Evolutionary conservation across 92 coral and sea anemone genomes (phyloP).

Genomic region (Umimayanthus kanabou): DNA sequence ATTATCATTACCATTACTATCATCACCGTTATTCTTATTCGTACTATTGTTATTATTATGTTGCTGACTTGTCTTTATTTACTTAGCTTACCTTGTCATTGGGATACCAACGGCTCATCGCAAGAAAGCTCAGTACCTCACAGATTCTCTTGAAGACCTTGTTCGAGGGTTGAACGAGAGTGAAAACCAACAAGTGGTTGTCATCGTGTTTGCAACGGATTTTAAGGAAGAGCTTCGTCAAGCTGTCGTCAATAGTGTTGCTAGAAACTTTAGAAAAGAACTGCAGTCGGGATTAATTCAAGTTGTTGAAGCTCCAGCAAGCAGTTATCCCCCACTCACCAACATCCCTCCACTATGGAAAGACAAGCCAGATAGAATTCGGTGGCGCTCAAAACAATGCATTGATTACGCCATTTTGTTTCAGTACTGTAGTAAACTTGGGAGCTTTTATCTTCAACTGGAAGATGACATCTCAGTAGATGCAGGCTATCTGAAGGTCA

Average conservation of each 20-base stretch:
- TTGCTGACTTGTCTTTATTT: neutral
- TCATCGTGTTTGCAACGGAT: conserved; percentile 66
- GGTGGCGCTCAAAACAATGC: conserved; percentile 84
- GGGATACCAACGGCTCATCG: conserved; percentile 73
- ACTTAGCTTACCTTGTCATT: conserved; percentile 66
- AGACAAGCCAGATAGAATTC: conserved; percentile 62
- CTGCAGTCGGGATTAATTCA: conserved; percentile 62
- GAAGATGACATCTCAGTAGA: conserved; percentile 71
- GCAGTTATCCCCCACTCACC: conserved; percentile 53
- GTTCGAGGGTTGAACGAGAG: conserved; percentile 54
- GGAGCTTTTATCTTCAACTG: conserved; percentile 69
- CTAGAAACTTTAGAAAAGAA: conserved; percentile 45
- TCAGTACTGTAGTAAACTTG: conserved; percentile 61
- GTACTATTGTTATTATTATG: too few relatives aligned
- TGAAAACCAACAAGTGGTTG: conserved; percentile 60
- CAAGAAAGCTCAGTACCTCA: conserved; percentile 46
- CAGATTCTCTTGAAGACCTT: conserved; percentile 58
- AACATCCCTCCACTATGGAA: conserved; percentile 65
- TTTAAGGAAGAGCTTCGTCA: conserved; percentile 36
- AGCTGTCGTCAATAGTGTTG: conserved; percentile 39
- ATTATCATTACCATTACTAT: too few relatives aligned
- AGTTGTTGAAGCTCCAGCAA: conserved; percentile 49
- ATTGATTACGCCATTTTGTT: conserved; percentile 74
- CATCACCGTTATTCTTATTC: too few relatives aligned
- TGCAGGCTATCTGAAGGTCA: conserved; percentile 55